Evolutionary conservation across 2,113 vertebrate genomes (phyloP).

Genomic region (Syngnathus floridae): DNA sequence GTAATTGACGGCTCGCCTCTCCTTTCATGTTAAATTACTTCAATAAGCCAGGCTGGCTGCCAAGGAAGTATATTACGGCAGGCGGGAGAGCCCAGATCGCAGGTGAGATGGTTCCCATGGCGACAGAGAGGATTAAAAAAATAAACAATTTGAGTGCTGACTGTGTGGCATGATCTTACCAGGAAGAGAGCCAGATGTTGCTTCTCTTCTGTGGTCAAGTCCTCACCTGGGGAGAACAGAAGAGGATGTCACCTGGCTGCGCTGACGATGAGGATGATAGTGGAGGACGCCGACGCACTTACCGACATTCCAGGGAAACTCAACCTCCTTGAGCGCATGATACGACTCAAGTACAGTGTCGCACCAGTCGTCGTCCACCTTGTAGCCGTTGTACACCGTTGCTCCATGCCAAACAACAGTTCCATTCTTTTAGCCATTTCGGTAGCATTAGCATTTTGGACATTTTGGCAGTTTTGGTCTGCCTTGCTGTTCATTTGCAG

Average conservation of each 20-base stretch:
- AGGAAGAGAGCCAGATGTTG: constrained; percentile 79
- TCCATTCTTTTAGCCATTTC: too few relatives aligned
- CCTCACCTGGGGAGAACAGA: constrained; percentile 71
- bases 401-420: constrained; percentile 50
- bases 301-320: constrained; percentile 87
- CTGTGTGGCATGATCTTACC: constrained; percentile 60
- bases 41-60: constrained; percentile 54
- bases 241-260: constrained; percentile 3
- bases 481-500: too few relatives aligned
- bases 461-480: too few relatives aligned
- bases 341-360: constrained; percentile 82
- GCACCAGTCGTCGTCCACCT: constrained; percentile 88
- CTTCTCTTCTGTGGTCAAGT: constrained; percentile 75
- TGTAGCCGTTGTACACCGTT: constrained; percentile 75
- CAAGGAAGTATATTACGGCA: constrained; percentile 60
- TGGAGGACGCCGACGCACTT: constrained; percentile 33
- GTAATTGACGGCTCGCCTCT: constrained; percentile 63
- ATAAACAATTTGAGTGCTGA: too few relatives aligned
- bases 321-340: constrained; percentile 69
- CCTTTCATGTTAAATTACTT: constrained; percentile 71
- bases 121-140: constrained; percentile 22
- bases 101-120: constrained; percentile 65
- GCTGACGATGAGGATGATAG: neutral
- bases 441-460: too few relatives aligned
- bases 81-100: constrained; percentile 58